A percentile compares a stretch with the other conserved stretches of the same genome.
These are phyloP conservation scores for Rattus rattus DNA, from an alignment of 2,113 vertebrate genomes.

Conservation along the genomic window DNA sequence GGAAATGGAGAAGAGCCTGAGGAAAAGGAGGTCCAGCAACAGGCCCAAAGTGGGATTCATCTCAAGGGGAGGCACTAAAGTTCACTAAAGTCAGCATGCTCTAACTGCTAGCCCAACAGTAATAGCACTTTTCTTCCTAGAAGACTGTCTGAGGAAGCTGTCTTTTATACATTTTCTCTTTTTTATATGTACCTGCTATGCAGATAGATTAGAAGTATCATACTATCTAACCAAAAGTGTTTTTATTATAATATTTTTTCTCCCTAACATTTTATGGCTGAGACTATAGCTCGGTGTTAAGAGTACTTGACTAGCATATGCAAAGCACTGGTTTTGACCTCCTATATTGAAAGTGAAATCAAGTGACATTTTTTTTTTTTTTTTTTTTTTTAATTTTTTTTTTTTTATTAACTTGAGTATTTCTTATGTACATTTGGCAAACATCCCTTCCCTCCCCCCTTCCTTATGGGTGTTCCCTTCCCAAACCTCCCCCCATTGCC, in stretches of 20 bases:
- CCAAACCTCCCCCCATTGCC: too few relatives aligned
- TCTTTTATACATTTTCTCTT: not conserved
- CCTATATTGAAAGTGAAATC: not conserved
- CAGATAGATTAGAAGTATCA: not conserved
- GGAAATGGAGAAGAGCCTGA: too few relatives aligned
- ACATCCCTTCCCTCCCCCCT: too few relatives aligned
- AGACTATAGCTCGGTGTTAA: not conserved
- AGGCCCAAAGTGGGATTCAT: too few relatives aligned
- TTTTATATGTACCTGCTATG: not conserved
- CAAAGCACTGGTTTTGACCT: not conserved
- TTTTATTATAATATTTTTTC: constrained; percentile 43
- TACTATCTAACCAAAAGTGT: not conserved
- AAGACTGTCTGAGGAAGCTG: not conserved
- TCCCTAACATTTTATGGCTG: not conserved
- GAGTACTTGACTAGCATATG: not conserved
- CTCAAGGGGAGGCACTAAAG: not conserved
- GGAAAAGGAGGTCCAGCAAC: too few relatives aligned
- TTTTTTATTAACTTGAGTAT: too few relatives aligned
- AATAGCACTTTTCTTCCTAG: not conserved
- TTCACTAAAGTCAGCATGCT: not conserved
- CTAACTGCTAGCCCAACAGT: not conserved
- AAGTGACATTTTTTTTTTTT: not conserved
- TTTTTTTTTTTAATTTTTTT: too few relatives aligned
- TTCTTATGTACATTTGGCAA: too few relatives aligned
- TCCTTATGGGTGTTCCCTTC: too few relatives aligned